Evolutionary conservation across 1,140 invertebrate genomes (phyloP), one percentile per base, ranked within the genome.

Genomic region (Charaxes varanes): DNA sequence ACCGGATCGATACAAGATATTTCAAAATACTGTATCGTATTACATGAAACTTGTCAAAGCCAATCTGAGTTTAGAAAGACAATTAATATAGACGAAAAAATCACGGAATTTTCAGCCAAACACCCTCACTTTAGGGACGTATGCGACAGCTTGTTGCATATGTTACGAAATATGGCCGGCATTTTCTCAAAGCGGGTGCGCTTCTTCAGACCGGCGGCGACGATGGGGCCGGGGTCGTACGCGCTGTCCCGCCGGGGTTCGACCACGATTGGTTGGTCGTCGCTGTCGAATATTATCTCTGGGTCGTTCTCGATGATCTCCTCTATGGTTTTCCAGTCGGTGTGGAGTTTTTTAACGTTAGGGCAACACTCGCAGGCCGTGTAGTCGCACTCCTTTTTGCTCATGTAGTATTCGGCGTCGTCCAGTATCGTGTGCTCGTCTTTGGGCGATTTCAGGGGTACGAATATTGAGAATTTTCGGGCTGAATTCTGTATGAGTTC

Each of bases 241-340:
- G 14, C 12, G 11, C 8, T 7, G 6, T 12, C 37, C 51, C 23
- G 14, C 6, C 50, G 49, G 3, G 42, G 53, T 23, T 73, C 69
- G 11, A 78, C 64, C 0, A 78, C 36, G 5, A 78, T 71, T 2
- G 70, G 70, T 36, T 72, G 70, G 38, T 81, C 64, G 12, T 81
- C 67, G 7, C 47, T 48, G 59, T 83, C 76, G 51, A 81, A 83
- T 33, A 81, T 81, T 6, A 83, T 81, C 45, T 83, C 77, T 4
- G 77, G 77, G 57, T 83, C 77, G 16, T 81, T 79, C 17, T 83
- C 79, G 8, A 83, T 83, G 4, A 78, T 79, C 18, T 78, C 71
- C 58, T 80, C 73, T 8, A 83, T 80, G 0, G 74, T 71, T 17
- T 71, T 45, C 79, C 74, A 83, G 35, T 79, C 63, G 2, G 72